Conservation (phyloP, 2,797 vertebrate species). For the Crax fasciolata region DNA sequence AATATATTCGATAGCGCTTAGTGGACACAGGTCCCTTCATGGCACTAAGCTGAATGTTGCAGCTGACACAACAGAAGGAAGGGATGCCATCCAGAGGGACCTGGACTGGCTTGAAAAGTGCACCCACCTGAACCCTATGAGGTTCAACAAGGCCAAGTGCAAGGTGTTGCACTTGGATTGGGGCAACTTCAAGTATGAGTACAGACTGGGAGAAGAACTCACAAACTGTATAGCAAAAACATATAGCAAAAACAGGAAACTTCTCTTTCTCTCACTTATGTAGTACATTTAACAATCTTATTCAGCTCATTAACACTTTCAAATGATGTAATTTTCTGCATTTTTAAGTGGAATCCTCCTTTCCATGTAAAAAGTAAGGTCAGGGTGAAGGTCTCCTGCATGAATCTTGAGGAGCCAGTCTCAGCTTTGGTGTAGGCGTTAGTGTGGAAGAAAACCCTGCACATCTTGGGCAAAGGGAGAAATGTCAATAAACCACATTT, state of each 20-base stretch:
- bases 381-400: background rate
- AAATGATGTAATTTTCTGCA: background rate
- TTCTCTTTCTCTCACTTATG: background rate
- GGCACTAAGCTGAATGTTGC: background rate
- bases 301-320: background rate
- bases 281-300: background rate
- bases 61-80: background rate
- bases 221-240: background rate
- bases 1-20: background rate
- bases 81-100: background rate
- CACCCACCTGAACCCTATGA: background rate
- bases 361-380: background rate
- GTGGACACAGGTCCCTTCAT: background rate
- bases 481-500: background rate
- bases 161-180: no score
- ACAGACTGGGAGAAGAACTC: no score
- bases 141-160: background rate
- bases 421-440: background rate
- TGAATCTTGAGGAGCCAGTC: background rate
- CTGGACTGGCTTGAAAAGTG: background rate
- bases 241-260: background rate
- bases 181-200: no score
- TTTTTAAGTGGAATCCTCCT: background rate
- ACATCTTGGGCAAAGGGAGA: background rate
- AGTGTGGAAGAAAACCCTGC: background rate